These are phyloP conservation scores for Cephonodes hylas DNA, from an alignment of 2,888 invertebrate species.

Conservation along the genomic window DNA sequence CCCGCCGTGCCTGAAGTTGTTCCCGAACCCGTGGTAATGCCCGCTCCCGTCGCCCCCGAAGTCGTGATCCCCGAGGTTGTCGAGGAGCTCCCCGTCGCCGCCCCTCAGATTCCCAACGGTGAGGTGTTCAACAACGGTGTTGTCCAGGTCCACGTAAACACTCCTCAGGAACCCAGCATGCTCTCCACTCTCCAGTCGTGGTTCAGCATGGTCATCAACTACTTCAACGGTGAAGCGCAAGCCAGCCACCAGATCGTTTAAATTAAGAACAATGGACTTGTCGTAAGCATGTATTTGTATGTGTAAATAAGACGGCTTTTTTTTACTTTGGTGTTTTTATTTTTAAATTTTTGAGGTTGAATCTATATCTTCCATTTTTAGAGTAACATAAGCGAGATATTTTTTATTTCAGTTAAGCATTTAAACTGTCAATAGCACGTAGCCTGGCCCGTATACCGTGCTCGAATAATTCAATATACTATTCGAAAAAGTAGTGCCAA, in stretches of 20 bases:
- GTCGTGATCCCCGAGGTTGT: slow-evolving; percentile 19
- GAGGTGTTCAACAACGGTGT: slow-evolving; percentile 59
- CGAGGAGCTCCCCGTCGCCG: slow-evolving; percentile 19
- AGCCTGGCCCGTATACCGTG: background rate
- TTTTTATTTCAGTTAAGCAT: no score
- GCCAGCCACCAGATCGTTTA: slow-evolving; percentile 55
- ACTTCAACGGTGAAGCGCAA: slow-evolving; percentile 50
- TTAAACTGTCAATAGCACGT: no score
- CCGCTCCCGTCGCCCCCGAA: slow-evolving; percentile 16
- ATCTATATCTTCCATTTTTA: no score
- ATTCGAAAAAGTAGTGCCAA: background rate
- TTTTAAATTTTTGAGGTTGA: no score
- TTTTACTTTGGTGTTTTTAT: background rate
- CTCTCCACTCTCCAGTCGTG: slow-evolving; percentile 54
- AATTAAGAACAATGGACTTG: slow-evolving; percentile 15
- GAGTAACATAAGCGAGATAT: no score
- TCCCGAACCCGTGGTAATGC: slow-evolving; percentile 14
- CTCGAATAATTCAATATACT: background rate
- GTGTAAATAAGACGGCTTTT: slow-evolving; percentile 5
- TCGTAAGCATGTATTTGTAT: background rate
- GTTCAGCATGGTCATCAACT: slow-evolving; percentile 60
- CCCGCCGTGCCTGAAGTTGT: slow-evolving; percentile 6
- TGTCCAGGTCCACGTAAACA: slow-evolving; percentile 53
- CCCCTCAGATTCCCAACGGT: slow-evolving; percentile 33
- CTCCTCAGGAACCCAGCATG: slow-evolving; percentile 45